phyloP scores from a whole-genome alignment of 2,888 invertebrate species.

The Euplagia quadripunctaria region DNA sequence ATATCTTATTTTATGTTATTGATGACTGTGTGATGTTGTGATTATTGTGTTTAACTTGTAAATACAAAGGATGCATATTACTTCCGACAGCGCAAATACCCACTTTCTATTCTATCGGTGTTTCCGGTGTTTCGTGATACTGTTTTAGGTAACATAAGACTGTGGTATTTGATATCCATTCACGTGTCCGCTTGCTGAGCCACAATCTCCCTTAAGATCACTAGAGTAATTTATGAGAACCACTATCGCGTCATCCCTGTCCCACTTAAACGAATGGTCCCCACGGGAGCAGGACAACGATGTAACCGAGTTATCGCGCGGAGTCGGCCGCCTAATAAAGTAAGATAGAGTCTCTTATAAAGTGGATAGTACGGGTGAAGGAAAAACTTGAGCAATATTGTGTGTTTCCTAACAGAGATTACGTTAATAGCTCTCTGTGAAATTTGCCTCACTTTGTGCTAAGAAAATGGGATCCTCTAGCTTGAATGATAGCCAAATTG shows the following conservation, averaged over 20 bases:
- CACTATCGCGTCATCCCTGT: constrained; percentile 39
- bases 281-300: constrained; percentile 24
- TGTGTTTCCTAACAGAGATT: constrained; percentile 46
- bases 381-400: constrained; percentile 52
- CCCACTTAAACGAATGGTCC: constrained; percentile 24
- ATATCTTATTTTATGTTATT: background rate
- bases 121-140: background rate
- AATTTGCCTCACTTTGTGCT: constrained; percentile 23
- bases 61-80: too few species aligned
- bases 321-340: constrained; percentile 46
- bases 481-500: too few species aligned
- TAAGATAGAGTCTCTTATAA: constrained; percentile 53
- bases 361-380: constrained; percentile 34
- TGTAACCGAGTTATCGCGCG: constrained; percentile 35
- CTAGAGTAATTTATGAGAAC: constrained; percentile 37
- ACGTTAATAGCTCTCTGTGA: constrained; percentile 39
- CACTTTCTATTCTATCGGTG: background rate
- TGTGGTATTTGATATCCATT: constrained; percentile 10
- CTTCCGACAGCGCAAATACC: too few species aligned
- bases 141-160: constrained; percentile 1
- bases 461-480: constrained; percentile 17
- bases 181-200: constrained; percentile 8
- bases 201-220: constrained; percentile 23
- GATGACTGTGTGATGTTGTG: background rate
- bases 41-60: background rate